Conservation (phyloP, 2,113 vertebrate genomes). For the Sinocyclocheilus grahami region DNA sequence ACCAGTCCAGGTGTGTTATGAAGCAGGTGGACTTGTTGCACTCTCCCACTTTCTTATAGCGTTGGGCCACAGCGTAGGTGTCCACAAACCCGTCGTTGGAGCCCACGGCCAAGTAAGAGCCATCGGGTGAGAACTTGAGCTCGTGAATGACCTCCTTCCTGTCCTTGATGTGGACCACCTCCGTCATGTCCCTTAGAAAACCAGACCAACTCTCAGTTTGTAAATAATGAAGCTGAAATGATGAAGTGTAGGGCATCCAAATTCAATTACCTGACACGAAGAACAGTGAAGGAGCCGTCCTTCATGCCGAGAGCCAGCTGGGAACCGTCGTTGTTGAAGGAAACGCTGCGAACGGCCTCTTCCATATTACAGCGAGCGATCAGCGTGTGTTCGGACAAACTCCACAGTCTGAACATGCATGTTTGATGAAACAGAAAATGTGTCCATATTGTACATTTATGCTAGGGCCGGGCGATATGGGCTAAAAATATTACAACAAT, state of each 20-base stretch:
- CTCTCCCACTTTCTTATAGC: conserved; percentile 96
- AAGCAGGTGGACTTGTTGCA: conserved; percentile 90
- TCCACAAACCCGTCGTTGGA: conserved; percentile 94
- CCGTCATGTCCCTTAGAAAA: conserved; percentile 90
- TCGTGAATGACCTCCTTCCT: conserved; percentile 97
- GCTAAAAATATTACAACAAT: background rate
- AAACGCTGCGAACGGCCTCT: conserved; percentile 88
- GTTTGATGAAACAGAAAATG: background rate
- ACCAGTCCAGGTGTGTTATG: conserved; percentile 98
- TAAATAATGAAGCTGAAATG: background rate
- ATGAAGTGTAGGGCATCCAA: background rate
- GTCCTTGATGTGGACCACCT: conserved; percentile 98
- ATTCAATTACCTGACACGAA: conserved; percentile 85
- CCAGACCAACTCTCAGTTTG: background rate
- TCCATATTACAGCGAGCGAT: conserved; percentile 98
- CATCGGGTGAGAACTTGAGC: conserved; percentile 96
- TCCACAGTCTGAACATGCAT: conserved; percentile 84
- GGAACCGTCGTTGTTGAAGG: conserved; percentile 92
- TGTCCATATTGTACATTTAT: background rate
- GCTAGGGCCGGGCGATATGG: background rate
- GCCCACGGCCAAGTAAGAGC: conserved; percentile 91
- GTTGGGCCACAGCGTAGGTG: conserved; percentile 88
- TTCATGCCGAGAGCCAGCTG: conserved; percentile 96
- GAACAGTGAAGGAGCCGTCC: conserved; percentile 96
- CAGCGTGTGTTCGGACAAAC: conserved; percentile 89